These are phyloP conservation scores for Neoitamus cyanurus DNA, from an alignment of 2,888 invertebrate species.

Conservation along the genomic window DNA sequence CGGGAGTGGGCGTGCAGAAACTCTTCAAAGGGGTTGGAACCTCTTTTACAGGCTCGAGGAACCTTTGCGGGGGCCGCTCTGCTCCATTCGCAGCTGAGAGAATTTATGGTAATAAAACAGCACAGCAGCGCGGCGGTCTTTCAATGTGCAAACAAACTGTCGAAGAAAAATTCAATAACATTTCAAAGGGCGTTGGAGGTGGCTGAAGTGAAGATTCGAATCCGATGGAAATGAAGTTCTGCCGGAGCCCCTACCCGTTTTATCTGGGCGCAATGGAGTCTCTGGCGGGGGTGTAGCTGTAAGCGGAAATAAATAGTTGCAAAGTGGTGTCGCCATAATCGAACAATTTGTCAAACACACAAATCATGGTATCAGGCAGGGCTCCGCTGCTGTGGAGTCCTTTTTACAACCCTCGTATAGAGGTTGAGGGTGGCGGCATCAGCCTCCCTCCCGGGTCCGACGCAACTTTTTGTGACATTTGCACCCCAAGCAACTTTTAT, in stretches of 20 bases:
- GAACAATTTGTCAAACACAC: slow-evolving; percentile 23
- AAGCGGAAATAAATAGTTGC: slow-evolving; percentile 25
- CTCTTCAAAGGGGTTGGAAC: not conserved
- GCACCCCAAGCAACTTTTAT: slow-evolving; percentile 8
- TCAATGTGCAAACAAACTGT: slow-evolving; percentile 7
- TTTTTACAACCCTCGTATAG: not conserved
- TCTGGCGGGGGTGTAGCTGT: not conserved
- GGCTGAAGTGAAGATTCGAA: not conserved
- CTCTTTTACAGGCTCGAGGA: not conserved
- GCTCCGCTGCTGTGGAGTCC: not conserved
- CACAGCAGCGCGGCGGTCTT: not conserved
- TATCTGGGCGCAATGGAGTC: not conserved
- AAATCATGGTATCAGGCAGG: not conserved
- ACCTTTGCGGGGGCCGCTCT: not conserved
- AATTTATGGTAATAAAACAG: slow-evolving; percentile 25
- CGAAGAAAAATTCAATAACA: slow-evolving; percentile 6
- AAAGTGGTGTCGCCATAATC: slow-evolving; percentile 26
- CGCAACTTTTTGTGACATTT: slow-evolving; percentile 19
- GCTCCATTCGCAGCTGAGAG: not conserved
- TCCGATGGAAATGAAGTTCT: not conserved
- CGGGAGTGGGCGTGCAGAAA: not conserved
- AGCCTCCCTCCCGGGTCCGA: not conserved
- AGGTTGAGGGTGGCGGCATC: not conserved
- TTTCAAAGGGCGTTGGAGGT: not conserved
- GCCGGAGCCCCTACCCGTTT: not conserved